Evolutionary conservation across 2,797 vertebrate genomes (phyloP), one percentile per base, ranked within the genome.

Genomic region (Sphaeramia orbicularis): DNA sequence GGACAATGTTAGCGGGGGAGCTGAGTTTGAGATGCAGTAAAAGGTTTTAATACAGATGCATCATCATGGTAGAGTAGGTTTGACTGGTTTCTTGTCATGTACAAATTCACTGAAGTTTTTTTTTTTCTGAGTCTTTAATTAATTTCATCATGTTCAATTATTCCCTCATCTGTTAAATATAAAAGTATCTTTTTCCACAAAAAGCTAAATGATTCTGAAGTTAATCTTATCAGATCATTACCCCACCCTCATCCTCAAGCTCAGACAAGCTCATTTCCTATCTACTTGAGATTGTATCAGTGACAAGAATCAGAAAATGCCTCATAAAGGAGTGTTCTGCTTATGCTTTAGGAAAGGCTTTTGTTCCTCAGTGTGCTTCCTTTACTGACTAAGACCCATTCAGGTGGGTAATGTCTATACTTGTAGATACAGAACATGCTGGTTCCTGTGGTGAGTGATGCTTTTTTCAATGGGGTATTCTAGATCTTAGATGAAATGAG

Each of bases 211-310:
- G 35, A 14, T 81, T 32, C 16, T 40, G 55, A 52, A 51, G 60
- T 38, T 48, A 38, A 81, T 59, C 59, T 54, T 13, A 19, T 27
- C 62, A 40, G 53, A 42, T 50, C 32, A 41, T 49, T 45, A 30
- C 35, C 6, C 65, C 37, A 2, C 59, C 68, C 47, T 56, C 36
- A 6, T 65, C 30, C 43, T 30, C 36, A 45, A 45, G 15, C 15
- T 14, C 44, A 40, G 19, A 53, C 38, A n/a, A 9, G 1, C 37
- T 76, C n/a, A 64, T 71, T 80, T 82, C 81, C 65, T 76, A n/a
- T 49, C 19, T n/a, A 32, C 44, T 61, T 60, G 44, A 65, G 41
- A 65, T 52, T 27, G 37, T 66, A 41, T 43, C 45, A 45, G 38
- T 60, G 49, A 64, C 35, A 47, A 45, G 50, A 64, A 64, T 10